Evolutionary conservation across 2,888 invertebrate species (phyloP).

Genomic region (Tridacna gigas): DNA sequence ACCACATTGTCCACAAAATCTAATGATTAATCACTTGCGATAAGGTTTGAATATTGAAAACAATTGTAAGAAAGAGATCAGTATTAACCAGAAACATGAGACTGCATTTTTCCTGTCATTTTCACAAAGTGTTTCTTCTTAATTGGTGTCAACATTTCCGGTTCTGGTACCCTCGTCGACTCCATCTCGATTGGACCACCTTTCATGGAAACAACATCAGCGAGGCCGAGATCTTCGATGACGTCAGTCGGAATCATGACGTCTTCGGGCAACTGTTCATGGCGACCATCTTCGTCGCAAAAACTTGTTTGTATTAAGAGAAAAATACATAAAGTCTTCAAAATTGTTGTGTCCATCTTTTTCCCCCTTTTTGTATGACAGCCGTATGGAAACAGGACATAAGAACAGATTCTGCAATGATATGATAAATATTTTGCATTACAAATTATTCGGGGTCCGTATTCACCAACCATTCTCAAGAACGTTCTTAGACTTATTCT

Average conservation of each 20-base stretch:
- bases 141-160: background rate
- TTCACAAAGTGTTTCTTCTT: conserved; percentile 38
- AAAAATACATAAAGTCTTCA: background rate
- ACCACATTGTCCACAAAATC: too few species aligned
- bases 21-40: too few species aligned
- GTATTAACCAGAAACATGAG: conserved; percentile 37
- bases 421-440: too few species aligned
- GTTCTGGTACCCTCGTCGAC: conserved; percentile 3
- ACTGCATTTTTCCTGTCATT: conserved; percentile 38
- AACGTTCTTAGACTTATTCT: too few species aligned
- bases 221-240: background rate
- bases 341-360: background rate
- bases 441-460: too few species aligned
- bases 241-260: background rate
- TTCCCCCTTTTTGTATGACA: background rate
- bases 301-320: background rate
- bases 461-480: too few species aligned
- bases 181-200: background rate
- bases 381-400: background rate
- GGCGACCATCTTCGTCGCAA: conserved; percentile 5
- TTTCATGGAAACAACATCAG: background rate
- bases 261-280: background rate
- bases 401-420: too few species aligned
- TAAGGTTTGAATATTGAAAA: conserved; percentile 58
- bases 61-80: conserved; percentile 21